These are phyloP conservation scores for Stictocephala bisonia DNA, from an alignment of 2,888 invertebrate species.

Conservation along the genomic window DNA sequence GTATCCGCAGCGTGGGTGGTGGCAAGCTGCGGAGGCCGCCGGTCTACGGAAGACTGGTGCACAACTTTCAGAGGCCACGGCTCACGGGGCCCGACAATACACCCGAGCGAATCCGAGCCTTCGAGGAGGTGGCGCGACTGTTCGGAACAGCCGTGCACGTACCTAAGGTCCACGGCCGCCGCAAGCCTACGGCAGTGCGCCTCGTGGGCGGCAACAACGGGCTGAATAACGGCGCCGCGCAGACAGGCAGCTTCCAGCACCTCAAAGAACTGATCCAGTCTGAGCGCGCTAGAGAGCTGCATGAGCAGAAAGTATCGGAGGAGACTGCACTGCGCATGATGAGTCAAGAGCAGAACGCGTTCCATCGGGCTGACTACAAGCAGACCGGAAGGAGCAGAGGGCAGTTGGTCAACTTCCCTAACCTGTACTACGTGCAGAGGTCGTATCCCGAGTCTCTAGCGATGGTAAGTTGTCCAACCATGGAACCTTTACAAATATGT, in stretches of 20 bases:
- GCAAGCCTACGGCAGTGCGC: conserved; percentile 50
- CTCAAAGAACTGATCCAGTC: conserved; percentile 83
- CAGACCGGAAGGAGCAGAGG: conserved; percentile 71
- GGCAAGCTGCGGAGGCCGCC: conserved; percentile 66
- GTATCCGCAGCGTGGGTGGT: conserved; percentile 62
- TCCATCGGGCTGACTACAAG: conserved; percentile 69
- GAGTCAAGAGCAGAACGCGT: too few species aligned
- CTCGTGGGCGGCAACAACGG: conserved; percentile 51
- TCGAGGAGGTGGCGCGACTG: conserved; percentile 68
- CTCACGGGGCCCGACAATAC: conserved; percentile 60
- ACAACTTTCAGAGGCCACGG: conserved; percentile 70
- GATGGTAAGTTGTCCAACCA: too few species aligned
- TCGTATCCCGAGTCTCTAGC: conserved; percentile 50
- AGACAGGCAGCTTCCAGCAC: conserved; percentile 72
- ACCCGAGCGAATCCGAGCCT: conserved; percentile 66
- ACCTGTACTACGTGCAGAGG: conserved; percentile 51
- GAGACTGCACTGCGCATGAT: too few species aligned
- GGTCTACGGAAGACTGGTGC: conserved; percentile 79
- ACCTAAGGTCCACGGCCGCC: conserved; percentile 30
- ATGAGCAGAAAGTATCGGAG: conserved; percentile 79
- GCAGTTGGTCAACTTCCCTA: conserved; percentile 41
- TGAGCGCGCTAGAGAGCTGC: conserved; percentile 80
- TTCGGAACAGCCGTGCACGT: conserved; percentile 64
- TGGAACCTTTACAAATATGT: too few species aligned
- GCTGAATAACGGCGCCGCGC: conserved; percentile 48